Conservation (phyloP, 2,888 invertebrate genomes). For the Parnassius glacialis region DNA sequence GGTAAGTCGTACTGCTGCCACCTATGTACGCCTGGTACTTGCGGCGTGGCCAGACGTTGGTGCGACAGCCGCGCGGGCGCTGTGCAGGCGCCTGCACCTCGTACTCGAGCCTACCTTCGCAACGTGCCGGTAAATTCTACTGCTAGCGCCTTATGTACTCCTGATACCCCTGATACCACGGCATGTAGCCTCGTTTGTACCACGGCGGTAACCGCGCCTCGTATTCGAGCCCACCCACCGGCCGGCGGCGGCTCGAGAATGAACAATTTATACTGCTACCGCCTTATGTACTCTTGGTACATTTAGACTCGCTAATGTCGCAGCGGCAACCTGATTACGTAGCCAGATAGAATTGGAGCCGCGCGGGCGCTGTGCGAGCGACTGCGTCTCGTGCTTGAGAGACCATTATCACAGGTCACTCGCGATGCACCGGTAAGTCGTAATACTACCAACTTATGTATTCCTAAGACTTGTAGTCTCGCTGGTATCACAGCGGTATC, state of each 20-base stretch:
- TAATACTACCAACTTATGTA: not conserved
- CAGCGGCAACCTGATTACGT: too few species aligned
- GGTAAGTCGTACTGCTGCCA: conserved; percentile 44
- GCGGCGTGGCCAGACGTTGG: conserved; percentile 53
- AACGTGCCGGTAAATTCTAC: conserved; percentile 81
- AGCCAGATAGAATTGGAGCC: too few species aligned
- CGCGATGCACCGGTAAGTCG: conserved; percentile 84
- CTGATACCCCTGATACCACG: conserved; percentile 31
- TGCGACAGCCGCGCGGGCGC: conserved; percentile 58
- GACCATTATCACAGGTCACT: conserved; percentile 81
- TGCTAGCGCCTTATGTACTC: not conserved
- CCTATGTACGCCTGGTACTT: too few species aligned
- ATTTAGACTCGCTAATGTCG: too few species aligned
- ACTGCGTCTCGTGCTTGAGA: conserved; percentile 93
- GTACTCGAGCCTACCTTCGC: conserved; percentile 97
- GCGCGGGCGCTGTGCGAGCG: conserved; percentile 80
- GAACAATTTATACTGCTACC: conserved; percentile 43
- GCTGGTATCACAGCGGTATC: conserved; percentile 86
- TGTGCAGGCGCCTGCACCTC: conserved; percentile 93
- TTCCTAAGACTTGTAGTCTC: conserved; percentile 75
- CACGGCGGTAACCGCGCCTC: conserved; percentile 90
- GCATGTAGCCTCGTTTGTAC: conserved; percentile 85
- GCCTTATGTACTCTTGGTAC: too few species aligned
- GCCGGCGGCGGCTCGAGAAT: conserved; percentile 80
- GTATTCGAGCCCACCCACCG: conserved; percentile 98